These are phyloP conservation scores for Stictonetta naevosa DNA, from an alignment of 2,113 vertebrate species.

Conservation along the genomic window DNA sequence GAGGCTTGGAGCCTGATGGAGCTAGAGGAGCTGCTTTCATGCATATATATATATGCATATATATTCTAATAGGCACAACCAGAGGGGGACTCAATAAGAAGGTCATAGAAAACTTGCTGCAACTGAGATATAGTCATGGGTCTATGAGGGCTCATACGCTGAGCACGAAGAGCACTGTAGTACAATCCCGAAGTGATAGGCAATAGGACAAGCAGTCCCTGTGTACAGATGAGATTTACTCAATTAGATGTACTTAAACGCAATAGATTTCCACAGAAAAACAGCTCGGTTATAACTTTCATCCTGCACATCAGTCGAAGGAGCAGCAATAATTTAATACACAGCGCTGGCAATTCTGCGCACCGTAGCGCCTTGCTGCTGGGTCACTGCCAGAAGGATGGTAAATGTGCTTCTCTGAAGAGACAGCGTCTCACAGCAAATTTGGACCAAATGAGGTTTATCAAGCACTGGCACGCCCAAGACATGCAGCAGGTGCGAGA, in stretches of 20 bases:
- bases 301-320: neutral
- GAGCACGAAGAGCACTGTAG: neutral
- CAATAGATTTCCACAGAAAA: neutral
- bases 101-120: neutral
- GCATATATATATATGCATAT: no score
- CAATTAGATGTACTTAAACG: neutral
- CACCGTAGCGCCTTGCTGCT: neutral
- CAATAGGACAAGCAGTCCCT: neutral
- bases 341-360: neutral
- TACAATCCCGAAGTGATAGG: neutral
- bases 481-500: neutral
- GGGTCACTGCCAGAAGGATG: neutral
- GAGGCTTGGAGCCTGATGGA: neutral
- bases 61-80: neutral
- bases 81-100: neutral
- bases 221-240: neutral
- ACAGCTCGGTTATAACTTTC: neutral
- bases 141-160: neutral
- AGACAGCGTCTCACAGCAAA: neutral
- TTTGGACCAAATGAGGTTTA: slow-evolving; percentile 1
- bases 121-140: fast-evolving
- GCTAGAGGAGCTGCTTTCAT: neutral
- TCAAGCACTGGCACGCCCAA: neutral
- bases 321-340: slow-evolving; percentile 18
- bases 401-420: neutral